Conservation (phyloP, 1,140 invertebrate genomes). For the Diachasmimorpha longicaudata region DNA sequence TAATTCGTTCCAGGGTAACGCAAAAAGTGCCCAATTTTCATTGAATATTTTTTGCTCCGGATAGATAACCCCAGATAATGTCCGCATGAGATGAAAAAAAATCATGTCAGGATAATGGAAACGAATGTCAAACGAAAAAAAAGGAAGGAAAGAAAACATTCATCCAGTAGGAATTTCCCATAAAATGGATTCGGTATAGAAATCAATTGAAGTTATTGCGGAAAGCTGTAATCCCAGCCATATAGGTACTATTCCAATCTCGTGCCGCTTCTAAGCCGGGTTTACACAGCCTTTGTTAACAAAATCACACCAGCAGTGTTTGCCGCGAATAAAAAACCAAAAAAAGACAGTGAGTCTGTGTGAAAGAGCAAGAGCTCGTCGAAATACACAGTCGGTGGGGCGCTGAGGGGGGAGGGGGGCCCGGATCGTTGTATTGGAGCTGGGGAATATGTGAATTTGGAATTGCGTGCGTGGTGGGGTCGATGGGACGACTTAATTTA, state of each 20-base stretch:
- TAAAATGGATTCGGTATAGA: conserved; percentile 35
- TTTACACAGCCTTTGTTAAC: conserved; percentile 52
- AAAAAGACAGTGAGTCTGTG: conserved; percentile 14
- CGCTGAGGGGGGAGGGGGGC: conserved; percentile 34
- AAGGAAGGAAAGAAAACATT: conserved; percentile 9
- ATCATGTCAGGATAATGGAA: background rate
- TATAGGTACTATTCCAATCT: conserved; percentile 20
- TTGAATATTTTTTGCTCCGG: too few relatives aligned
- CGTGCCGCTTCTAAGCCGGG: conserved; percentile 26
- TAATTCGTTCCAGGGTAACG: too few relatives aligned
- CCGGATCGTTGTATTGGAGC: conserved; percentile 23
- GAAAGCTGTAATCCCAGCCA: conserved; percentile 43
- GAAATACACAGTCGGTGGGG: conserved; percentile 32
- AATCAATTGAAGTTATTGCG: conserved; percentile 50
- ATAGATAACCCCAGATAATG: too few relatives aligned
- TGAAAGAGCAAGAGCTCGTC: conserved; percentile 20
- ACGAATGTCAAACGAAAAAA: background rate
- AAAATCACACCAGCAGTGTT: conserved; percentile 42
- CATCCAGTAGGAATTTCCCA: background rate
- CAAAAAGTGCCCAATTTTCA: too few relatives aligned
- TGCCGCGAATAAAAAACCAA: conserved; percentile 32
- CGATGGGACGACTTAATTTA: conserved; percentile 44
- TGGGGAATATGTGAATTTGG: conserved; percentile 26
- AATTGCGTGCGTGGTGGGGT: conserved; percentile 7
- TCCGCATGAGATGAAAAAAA: background rate